Conservation (phyloP, 2,113 vertebrate genomes). For the Lathamus discolor region DNA sequence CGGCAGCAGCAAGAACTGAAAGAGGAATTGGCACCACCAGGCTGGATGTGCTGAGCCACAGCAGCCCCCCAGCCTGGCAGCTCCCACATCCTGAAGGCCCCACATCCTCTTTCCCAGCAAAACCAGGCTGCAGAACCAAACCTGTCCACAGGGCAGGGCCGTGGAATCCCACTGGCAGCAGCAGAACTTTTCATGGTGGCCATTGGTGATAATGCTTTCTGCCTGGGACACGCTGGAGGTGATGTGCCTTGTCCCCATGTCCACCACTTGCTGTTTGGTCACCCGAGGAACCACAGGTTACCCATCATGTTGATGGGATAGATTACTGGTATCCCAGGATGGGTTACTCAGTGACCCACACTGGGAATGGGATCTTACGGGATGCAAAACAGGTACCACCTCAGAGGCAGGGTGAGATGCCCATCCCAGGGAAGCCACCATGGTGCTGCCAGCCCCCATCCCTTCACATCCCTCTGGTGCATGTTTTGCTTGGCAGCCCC, state of each 20-base stretch:
- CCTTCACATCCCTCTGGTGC: background rate
- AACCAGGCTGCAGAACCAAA: background rate
- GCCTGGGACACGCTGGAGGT: background rate
- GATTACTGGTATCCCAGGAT: background rate
- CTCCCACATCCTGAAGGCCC: accelerated
- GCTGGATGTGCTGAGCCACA: background rate
- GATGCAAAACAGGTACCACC: accelerated
- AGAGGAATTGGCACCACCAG: background rate
- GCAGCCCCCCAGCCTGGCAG: background rate
- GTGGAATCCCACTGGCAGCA: background rate
- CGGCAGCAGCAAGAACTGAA: background rate
- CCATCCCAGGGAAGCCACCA: accelerated
- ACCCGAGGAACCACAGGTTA: background rate
- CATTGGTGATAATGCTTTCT: background rate
- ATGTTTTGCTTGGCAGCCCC: slow-evolving; percentile 4
- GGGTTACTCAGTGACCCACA: background rate
- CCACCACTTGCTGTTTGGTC: accelerated
- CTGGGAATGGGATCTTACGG: accelerated
- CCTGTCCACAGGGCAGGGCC: background rate
- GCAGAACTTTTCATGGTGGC: background rate
- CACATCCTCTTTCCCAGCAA: background rate
- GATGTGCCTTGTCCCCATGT: background rate
- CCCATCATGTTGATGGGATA: accelerated
- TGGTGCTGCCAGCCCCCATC: background rate
- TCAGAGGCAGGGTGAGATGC: accelerated